Conservation (phyloP, 2,113 vertebrate species). For the Spheniscus mendiculus region DNA sequence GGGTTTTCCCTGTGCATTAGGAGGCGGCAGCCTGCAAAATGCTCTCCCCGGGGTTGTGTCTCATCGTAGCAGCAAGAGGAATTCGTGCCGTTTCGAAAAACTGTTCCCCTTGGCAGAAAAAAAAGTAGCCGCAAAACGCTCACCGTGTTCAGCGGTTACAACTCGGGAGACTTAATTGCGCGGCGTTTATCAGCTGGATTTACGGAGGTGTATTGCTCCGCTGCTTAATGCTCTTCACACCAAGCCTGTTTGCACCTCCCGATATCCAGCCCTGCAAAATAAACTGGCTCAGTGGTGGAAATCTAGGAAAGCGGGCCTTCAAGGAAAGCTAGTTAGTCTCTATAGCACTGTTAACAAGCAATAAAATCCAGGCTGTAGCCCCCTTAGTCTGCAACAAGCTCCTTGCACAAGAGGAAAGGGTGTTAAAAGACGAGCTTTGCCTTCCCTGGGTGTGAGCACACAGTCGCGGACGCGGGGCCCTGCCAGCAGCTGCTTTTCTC, state of each 20-base stretch:
- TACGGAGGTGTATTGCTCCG: background rate
- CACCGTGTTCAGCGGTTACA: background rate
- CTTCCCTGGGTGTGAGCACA: background rate
- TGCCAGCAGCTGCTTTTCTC: background rate
- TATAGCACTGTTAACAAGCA: background rate
- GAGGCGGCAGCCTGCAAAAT: background rate
- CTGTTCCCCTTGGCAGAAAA: background rate
- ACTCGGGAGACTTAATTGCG: background rate
- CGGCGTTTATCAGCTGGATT: background rate
- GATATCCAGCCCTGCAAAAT: background rate
- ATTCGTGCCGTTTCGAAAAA: background rate
- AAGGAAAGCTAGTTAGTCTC: background rate
- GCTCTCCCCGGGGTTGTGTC: fast-evolving
- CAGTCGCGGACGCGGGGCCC: fast-evolving
- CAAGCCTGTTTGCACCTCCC: background rate
- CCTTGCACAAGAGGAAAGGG: background rate
- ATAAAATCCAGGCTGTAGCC: background rate
- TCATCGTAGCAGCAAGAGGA: background rate
- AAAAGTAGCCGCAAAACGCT: background rate
- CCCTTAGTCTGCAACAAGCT: background rate
- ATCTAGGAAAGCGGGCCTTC: background rate
- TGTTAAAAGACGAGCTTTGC: background rate
- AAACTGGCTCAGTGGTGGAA: background rate
- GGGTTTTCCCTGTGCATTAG: no score
- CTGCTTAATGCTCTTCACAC: background rate